phyloP scores from a whole-genome alignment of 2,797 vertebrate genomes.

The Cirrhinus mrigala region DNA sequence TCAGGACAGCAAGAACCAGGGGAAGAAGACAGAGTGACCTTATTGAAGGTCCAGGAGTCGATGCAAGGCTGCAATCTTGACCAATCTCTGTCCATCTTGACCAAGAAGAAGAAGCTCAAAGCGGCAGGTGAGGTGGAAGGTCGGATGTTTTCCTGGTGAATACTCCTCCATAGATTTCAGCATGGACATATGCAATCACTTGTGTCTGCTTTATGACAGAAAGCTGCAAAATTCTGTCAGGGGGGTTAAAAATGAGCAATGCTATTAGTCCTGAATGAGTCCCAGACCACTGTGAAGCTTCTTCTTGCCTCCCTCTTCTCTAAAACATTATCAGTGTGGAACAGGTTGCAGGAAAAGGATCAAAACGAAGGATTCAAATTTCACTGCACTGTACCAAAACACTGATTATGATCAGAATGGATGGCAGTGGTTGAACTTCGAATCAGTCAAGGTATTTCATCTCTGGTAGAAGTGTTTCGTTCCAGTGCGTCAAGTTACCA shows the following conservation, averaged over 20 bases:
- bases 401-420: background rate
- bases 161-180: too few species aligned
- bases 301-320: too few species aligned
- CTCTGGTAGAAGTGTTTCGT: background rate
- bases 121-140: too few species aligned
- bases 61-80: too few species aligned
- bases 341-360: background rate
- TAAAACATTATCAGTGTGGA: background rate
- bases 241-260: background rate
- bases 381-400: background rate
- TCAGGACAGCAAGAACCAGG: too few species aligned
- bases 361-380: background rate
- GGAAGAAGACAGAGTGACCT: too few species aligned
- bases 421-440: background rate
- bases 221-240: background rate
- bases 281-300: background rate
- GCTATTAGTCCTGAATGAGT: background rate
- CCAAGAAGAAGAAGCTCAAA: too few species aligned
- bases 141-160: too few species aligned
- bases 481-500: too few species aligned
- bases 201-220: background rate
- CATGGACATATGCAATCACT: too few species aligned
- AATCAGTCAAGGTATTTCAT: background rate
- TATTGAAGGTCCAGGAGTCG: too few species aligned
- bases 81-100: too few species aligned